These are phyloP conservation scores for Sylvicola cinctus DNA, from an alignment of 2,888 invertebrate species.

Conservation along the genomic window DNA sequence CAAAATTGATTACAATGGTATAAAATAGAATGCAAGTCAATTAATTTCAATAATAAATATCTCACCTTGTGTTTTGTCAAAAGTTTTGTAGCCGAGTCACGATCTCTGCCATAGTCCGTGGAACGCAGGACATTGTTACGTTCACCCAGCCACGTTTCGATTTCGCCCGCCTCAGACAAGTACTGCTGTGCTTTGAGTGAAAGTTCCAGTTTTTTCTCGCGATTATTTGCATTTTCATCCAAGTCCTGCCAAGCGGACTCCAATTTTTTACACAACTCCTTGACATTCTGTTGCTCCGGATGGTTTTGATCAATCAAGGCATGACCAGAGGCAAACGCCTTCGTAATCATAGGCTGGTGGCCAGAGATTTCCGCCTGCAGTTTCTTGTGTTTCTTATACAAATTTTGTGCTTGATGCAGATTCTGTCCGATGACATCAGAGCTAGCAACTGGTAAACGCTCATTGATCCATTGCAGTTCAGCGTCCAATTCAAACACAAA, in stretches of 20 bases:
- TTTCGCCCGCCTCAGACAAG: slow-evolving; percentile 75
- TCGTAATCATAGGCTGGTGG: slow-evolving; percentile 66
- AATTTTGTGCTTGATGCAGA: slow-evolving; percentile 77
- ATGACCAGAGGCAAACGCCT: slow-evolving; percentile 61
- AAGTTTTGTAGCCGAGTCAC: slow-evolving; percentile 78
- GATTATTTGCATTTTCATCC: slow-evolving; percentile 43
- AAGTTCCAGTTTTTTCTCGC: slow-evolving; percentile 60
- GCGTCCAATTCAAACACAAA: slow-evolving; percentile 83
- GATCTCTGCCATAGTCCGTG: slow-evolving; percentile 75
- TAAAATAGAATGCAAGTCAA: slow-evolving; percentile 2
- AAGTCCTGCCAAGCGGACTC: slow-evolving; percentile 55
- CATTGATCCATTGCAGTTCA: slow-evolving; percentile 89
- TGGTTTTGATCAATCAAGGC: slow-evolving; percentile 53
- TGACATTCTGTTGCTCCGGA: slow-evolving; percentile 59
- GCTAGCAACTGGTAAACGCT: slow-evolving; percentile 62
- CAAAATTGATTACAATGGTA: too few relatives aligned
- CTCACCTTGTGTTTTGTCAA: slow-evolving; percentile 88
- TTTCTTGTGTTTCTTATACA: slow-evolving; percentile 86
- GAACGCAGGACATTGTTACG: slow-evolving; percentile 60
- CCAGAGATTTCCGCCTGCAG: slow-evolving; percentile 75
- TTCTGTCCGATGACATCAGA: slow-evolving; percentile 61
- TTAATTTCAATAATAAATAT: slow-evolving; percentile 2
- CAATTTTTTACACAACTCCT: slow-evolving; percentile 49
- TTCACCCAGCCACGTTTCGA: slow-evolving; percentile 84
- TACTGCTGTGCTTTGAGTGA: slow-evolving; percentile 82